These are phyloP conservation scores for Timandra comae DNA, from an alignment of 2,888 invertebrate genomes.

Conservation along the genomic window DNA sequence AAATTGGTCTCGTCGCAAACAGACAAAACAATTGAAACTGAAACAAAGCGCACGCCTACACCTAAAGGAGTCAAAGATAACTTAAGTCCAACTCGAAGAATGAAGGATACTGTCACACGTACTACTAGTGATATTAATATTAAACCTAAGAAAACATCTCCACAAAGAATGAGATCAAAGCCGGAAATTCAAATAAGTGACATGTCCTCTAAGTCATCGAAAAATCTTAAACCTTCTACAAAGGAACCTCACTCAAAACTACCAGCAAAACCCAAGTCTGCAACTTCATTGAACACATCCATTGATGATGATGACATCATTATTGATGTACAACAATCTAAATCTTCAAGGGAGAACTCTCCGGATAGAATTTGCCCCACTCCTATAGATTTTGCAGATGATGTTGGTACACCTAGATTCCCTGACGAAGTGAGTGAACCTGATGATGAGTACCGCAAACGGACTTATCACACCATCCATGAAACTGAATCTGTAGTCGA, in stretches of 20 bases:
- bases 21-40: constrained; percentile 37
- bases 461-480: constrained; percentile 59
- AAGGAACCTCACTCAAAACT: constrained; percentile 51
- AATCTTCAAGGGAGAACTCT: constrained; percentile 85
- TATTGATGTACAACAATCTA: constrained; percentile 82
- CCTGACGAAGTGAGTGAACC: constrained; percentile 86
- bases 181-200: constrained; percentile 69
- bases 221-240: constrained; percentile 38
- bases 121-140: constrained; percentile 77
- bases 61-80: constrained; percentile 50
- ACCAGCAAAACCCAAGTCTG: constrained; percentile 62
- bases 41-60: constrained; percentile 46
- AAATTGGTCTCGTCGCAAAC: constrained; percentile 32
- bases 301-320: constrained; percentile 78
- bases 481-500: constrained; percentile 80
- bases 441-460: constrained; percentile 77
- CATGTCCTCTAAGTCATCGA: constrained; percentile 41
- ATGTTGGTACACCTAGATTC: constrained; percentile 80
- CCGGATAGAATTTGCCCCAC: constrained; percentile 83
- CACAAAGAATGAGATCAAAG: constrained; percentile 65
- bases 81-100: constrained; percentile 45
- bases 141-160: constrained; percentile 61
- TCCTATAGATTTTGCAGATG: constrained; percentile 77
- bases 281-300: constrained; percentile 69
- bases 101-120: constrained; percentile 60